Evolutionary conservation across 2,797 vertebrate species (phyloP).

Genomic region (Mormyrus proboscirostris): DNA sequence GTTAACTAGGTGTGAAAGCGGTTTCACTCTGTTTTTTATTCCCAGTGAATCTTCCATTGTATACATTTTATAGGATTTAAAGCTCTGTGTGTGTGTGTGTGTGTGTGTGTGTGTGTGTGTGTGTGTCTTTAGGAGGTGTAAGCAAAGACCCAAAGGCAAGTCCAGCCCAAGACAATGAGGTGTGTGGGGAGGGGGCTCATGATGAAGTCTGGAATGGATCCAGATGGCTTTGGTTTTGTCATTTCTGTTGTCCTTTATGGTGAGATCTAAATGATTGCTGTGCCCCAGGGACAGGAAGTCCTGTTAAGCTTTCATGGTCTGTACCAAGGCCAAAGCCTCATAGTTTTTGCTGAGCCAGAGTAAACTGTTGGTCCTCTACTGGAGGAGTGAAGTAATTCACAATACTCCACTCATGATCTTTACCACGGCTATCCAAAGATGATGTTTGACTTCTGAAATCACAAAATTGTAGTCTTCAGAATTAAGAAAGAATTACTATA

Average conservation of each 20-base stretch:
- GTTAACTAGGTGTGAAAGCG: constrained; percentile 8
- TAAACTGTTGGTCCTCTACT: background rate
- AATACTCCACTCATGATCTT: background rate
- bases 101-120: background rate
- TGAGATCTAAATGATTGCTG: background rate
- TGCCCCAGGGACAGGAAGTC: background rate
- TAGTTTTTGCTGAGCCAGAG: background rate
- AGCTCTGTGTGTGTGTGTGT: background rate
- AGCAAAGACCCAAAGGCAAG: background rate
- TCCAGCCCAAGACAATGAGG: background rate
- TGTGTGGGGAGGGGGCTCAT: background rate
- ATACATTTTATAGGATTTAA: background rate
- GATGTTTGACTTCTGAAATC: background rate
- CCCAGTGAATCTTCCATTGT: background rate
- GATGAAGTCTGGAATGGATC: background rate
- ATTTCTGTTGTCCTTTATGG: background rate
- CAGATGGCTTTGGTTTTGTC: background rate
- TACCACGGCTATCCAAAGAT: background rate
- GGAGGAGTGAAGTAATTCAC: background rate
- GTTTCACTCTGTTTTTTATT: background rate
- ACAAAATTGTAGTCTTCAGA: background rate
- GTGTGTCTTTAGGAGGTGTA: background rate
- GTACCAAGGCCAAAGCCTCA: background rate
- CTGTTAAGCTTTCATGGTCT: background rate
- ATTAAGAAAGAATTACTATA: no score